Evolutionary conservation across 1,140 invertebrate species (phyloP).

Genomic region (Laupala kohalensis): DNA sequence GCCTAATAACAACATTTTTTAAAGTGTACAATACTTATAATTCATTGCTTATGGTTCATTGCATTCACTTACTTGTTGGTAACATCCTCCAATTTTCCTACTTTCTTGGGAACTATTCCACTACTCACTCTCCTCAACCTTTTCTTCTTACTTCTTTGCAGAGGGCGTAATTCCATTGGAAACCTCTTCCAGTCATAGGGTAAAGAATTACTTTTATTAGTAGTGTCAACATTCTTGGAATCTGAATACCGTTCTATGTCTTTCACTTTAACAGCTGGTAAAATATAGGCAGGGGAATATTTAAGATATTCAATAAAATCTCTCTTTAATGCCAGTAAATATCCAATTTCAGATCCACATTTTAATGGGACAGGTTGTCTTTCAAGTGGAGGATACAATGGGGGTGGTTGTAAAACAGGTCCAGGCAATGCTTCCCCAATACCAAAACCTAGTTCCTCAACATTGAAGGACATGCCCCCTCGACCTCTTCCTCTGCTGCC

Average conservation of each 20-base stretch:
- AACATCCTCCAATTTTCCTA: background rate
- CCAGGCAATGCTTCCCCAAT: slow-evolving; percentile 43
- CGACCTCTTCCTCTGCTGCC: slow-evolving; percentile 31
- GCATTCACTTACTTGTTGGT: background rate
- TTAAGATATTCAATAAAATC: slow-evolving; percentile 41
- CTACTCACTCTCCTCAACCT: background rate
- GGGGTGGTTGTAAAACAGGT: slow-evolving; percentile 47
- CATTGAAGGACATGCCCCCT: slow-evolving; percentile 39
- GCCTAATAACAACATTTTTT: slow-evolving; percentile 26
- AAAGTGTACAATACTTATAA: background rate
- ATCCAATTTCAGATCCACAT: slow-evolving; percentile 20
- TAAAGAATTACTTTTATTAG: slow-evolving; percentile 27
- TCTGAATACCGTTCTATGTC: slow-evolving; percentile 53
- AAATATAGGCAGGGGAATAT: slow-evolving; percentile 36
- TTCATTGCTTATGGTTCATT: no score
- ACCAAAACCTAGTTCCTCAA: slow-evolving; percentile 45
- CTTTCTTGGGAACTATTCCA: background rate
- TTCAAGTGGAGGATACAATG: slow-evolving; percentile 46
- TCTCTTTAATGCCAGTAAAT: slow-evolving; percentile 43
- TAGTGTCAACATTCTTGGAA: slow-evolving; percentile 37
- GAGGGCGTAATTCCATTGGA: slow-evolving; percentile 37
- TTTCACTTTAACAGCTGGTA: slow-evolving; percentile 33
- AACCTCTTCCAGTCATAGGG: slow-evolving; percentile 40
- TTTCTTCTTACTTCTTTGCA: slow-evolving; percentile 19
- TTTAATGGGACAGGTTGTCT: slow-evolving; percentile 40